Evolutionary conservation across 2,797 vertebrate genomes (phyloP), one percentile per base, ranked within the genome.

Genomic region (Helarctos malayanus): DNA sequence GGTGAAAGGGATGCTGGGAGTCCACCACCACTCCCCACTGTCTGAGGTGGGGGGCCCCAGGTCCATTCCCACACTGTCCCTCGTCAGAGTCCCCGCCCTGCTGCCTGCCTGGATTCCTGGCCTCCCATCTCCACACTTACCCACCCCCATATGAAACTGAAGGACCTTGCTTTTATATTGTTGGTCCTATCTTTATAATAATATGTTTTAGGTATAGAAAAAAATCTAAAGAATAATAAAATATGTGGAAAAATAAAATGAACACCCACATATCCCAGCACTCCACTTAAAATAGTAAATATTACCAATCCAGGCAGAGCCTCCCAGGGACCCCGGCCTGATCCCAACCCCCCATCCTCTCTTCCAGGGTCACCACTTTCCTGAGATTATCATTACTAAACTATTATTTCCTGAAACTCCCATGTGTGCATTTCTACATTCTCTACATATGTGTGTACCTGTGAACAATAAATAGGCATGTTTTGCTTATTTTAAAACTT

Each of bases 271-370:
- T 95, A 75, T 79, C 89, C 80, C 49, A 79, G 29, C 18, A 75
- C 23, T 35, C 41, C 19, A n/a, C 61, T 90, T 91, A 92, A 93
- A 96, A 91, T 75, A 91, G 18, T 56, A 81, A 87, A 54, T 45
- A 57, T 29, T 32, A 54, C 12, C 59, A 75, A 21, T 41, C 13
- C 7, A 47, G n/a, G 25, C 69, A 57, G 63, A 56, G 35, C 9
- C n/a, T 84, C 56, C 56, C 7, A 1, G 19, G 13, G n/a, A 45
- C 8, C 27, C 61, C 2, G 4, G 41, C 52, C 54, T 76, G 25
- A 25, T 59, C 35, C 57, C 7, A 56, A 75, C 29, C 35, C 47
- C 69, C n/a, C 15, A 23, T 9, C 65, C 56, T 49, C 82, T 69
- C 27, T 86, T 61, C 76, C 18, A 95, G 25, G 71, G 84, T 65